Base-by-base conservation (phyloP, 2,888 invertebrate genomes). In the Spatulosminthurus flaviceps region DNA sequence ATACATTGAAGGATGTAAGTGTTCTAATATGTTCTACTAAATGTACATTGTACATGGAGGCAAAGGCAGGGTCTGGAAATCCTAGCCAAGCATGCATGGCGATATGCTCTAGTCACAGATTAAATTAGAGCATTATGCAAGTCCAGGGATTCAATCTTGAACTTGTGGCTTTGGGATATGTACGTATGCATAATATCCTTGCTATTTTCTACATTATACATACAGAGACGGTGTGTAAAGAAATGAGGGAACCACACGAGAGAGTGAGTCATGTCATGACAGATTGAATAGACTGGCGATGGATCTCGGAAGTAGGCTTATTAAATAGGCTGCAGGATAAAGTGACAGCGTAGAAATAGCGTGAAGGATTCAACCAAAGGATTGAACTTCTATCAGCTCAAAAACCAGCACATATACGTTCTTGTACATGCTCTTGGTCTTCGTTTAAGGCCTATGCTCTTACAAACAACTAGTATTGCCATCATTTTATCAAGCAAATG, bases 271-370 rank as follows among this genome's bases (percentile, higher is more conserved):
- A 42, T 29, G 75, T 76, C 66, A 42, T 76, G 66, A 76, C 41
- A 42, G 75, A 76, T 66, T 76, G 66, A 66, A 66, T 76, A 24
- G 66, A 26, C 66, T 29, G 24, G 66, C 34, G 28, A 74, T 74
- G 75, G 64, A 76, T 76, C 64, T 76, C 66, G 75, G 75, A 76
- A 76, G 75, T 76, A 34, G 26, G 75, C 75, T 76, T 66, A 66
- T 76, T 76, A 76, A 64, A 74, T 74, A 64, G 61, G 22, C 74
- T 24, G 34, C 0, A 9, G 74, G 61, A 61, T 64, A 29, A 61
- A 43, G 26, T 24, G 34, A 61, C 22, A 16, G 21, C 4, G 64
- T 64, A n/a, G 64, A 64, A 64, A 64, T n/a, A 64, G 7, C 64
- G 64, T 64, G 64, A 64, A 64, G 64, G 26, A 64, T 64, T 64